These are phyloP conservation scores for Stenotaenia linearis DNA, from an alignment of 2,888 invertebrate species.

Conservation along the genomic window DNA sequence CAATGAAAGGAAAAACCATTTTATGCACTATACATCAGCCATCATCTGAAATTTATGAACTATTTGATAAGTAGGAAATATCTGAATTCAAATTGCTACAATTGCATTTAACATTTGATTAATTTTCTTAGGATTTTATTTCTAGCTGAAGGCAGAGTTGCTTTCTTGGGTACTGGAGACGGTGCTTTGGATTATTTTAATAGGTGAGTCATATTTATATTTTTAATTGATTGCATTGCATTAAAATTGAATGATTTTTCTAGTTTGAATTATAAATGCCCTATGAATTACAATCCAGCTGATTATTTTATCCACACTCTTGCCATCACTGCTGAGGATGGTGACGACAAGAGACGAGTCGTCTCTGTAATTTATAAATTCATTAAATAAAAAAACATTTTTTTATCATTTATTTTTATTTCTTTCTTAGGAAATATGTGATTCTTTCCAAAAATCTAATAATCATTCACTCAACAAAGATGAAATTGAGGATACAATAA, in stretches of 20 bases:
- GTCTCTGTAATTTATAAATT: too few relatives aligned
- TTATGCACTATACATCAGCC: conserved; percentile 94
- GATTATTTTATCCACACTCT: conserved; percentile 52
- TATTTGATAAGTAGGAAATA: conserved; percentile 67
- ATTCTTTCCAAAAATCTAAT: conserved; percentile 42
- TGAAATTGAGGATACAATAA: neutral
- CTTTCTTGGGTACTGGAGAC: conserved; percentile 67
- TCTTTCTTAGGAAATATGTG: conserved; percentile 42
- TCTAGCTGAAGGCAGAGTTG: conserved; percentile 86
- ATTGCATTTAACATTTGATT: neutral
- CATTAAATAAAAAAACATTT: neutral
- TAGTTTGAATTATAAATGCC: conserved; percentile 45
- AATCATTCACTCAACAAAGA: conserved; percentile 35
- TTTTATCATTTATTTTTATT: neutral
- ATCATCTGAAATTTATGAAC: conserved; percentile 76
- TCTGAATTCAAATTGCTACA: neutral
- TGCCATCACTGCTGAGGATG: conserved; percentile 49
- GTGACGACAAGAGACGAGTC: conserved; percentile 43
- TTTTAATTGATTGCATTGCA: neutral
- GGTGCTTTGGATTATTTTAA: conserved; percentile 71
- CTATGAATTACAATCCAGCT: conserved; percentile 51
- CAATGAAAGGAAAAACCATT: conserved; percentile 71
- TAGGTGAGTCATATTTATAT: neutral
- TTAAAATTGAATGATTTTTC: neutral
- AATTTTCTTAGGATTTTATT: conserved; percentile 59